phyloP scores from a whole-genome alignment of 2,888 invertebrate genomes.

The Nomada fucata region DNA sequence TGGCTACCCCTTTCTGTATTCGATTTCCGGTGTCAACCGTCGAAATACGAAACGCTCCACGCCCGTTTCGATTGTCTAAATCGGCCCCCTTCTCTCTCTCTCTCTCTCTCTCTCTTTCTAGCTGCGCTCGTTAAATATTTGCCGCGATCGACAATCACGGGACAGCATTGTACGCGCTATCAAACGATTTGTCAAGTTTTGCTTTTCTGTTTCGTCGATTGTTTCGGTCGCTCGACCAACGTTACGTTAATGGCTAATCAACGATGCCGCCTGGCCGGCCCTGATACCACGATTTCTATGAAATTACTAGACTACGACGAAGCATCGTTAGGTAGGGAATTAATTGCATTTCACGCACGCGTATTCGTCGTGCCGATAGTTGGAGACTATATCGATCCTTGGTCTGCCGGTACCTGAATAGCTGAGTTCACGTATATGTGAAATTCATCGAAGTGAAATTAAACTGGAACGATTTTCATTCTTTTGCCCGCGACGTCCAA shows the following conservation, averaged over 20 bases:
- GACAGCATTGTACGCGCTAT: not conserved
- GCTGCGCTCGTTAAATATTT: slow-evolving; percentile 69
- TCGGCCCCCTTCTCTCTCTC: not conserved
- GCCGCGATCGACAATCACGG: slow-evolving; percentile 66
- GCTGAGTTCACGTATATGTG: too few species aligned
- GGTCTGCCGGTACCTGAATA: too few species aligned
- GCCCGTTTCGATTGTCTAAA: slow-evolving; percentile 11
- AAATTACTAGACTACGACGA: slow-evolving; percentile 50
- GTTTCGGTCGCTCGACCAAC: not conserved
- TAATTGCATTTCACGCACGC: slow-evolving; percentile 48
- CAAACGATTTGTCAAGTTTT: not conserved
- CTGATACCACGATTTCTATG: slow-evolving; percentile 55
- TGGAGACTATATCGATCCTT: slow-evolving; percentile 37
- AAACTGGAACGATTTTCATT: too few species aligned
- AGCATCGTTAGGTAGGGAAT: slow-evolving; percentile 42
- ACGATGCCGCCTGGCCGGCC: slow-evolving; percentile 39
- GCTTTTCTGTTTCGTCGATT: slow-evolving; percentile 12
- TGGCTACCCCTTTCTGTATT: slow-evolving; percentile 2
- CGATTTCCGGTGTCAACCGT: slow-evolving; percentile 12
- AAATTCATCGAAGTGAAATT: too few species aligned
- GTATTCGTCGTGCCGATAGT: slow-evolving; percentile 57
- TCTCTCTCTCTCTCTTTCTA: slow-evolving; percentile 10
- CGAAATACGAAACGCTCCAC: slow-evolving; percentile 34
- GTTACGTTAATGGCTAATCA: slow-evolving; percentile 58
- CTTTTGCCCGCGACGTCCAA: not conserved